A percentile compares a stretch with the other conserved stretches of the same genome.
Conservation (phyloP, 2,113 vertebrate species). For the Barnardius zonarius region DNA sequence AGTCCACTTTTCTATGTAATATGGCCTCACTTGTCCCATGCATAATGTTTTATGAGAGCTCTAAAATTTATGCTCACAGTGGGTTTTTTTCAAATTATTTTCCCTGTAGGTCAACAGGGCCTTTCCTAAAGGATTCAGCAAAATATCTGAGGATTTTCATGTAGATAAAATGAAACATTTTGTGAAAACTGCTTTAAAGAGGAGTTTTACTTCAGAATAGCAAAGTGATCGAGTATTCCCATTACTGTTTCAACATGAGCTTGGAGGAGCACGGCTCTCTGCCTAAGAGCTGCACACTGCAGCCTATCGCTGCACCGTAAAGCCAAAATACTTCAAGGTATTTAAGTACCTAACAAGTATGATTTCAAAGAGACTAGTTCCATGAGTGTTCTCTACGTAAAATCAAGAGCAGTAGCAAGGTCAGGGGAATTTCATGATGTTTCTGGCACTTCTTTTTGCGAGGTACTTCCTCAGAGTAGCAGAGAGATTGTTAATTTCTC, state of each 20-base stretch:
- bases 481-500: not conserved
- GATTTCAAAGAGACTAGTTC: not conserved
- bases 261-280: not conserved
- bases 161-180: not conserved
- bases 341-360: not conserved
- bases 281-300: not conserved
- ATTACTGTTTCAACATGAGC: not conserved
- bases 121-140: slow-evolving; percentile 1
- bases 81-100: slow-evolving; percentile 39
- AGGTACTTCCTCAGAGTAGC: not conserved
- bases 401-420: not conserved
- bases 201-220: not conserved
- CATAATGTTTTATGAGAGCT: slow-evolving; percentile 56
- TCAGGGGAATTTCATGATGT: not conserved
- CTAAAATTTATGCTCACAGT: slow-evolving; percentile 13
- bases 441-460: not conserved
- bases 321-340: not conserved
- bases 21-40: slow-evolving; percentile 7
- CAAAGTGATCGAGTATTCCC: not conserved
- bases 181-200: not conserved
- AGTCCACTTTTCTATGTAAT: slow-evolving; percentile 33
- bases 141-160: not conserved
- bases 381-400: not conserved
- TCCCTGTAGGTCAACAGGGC: not conserved
- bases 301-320: not conserved